Evolutionary conservation across 2,888 invertebrate species (phyloP), one percentile per base, ranked within the genome.

Genomic region (Chaetoderma sp.): DNA sequence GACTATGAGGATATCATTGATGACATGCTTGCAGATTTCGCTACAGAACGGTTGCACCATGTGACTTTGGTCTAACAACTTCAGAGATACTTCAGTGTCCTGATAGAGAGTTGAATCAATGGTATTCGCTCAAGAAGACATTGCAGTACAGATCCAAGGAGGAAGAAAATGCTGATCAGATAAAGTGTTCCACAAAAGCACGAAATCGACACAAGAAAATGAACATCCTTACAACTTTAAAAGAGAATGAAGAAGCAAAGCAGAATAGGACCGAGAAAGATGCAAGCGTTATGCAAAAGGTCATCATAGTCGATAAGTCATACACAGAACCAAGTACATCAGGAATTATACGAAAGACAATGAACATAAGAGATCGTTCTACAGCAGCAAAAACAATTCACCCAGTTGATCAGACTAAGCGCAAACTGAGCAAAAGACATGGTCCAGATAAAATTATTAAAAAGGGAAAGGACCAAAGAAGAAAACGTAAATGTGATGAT

Each of bases 1-100:
- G 95, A 98, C 86, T 98, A 94, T 85, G 98, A 98, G 83, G 98
- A 99, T 86, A 91, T 98, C 57, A 92, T 98, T 55, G 97, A 84
- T 0, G 96, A 97, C 82, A 86, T 93, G 95, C 95, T 0, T 96
- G 96, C 67, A 89, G 87, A 44, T 99, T 97, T 87, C 96, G 95
- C 82, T 99, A 99, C 83, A 90, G 96, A 30, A 90, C 94, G 83
- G 96, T 88, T 16, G 70, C 75, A 4, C 71, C 84, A 0, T 98
- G 98, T 85, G 92, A 93, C 87, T 99, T 93, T 87, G 99, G 99
- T 0, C 88, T 99, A 27, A 91, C 91, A 4, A 88, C 93, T 50
- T 96, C 96, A 79, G 99, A 99, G 91, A 96, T 96, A 85, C 50
- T 60, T 44, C 4, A 28, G 21, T 94, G 0, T 90, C 92, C n/a